A percentile compares a stretch with the other conserved stretches of the same genome.
Evolutionary conservation across 2,888 invertebrate genomes (phyloP).

Genomic region (Scelioninae gen. 1): DNA sequence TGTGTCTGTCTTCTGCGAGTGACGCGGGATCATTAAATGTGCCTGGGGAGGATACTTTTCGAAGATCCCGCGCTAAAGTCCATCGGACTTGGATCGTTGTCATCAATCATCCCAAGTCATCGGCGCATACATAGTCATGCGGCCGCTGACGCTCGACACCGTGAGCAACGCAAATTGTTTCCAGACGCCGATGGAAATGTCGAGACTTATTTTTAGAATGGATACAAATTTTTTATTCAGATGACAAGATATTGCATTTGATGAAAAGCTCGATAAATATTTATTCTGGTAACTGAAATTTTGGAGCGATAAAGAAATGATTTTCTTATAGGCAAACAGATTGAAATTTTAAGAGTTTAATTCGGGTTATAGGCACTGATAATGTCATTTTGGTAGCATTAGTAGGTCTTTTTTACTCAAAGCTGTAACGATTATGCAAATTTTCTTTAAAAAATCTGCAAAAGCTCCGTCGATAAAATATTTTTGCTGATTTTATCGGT

Average conservation of each 20-base stretch:
- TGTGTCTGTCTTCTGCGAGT: slow-evolving; percentile 76
- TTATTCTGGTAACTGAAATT: background rate
- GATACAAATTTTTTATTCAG: background rate
- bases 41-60: slow-evolving; percentile 77
- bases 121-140: slow-evolving; percentile 72
- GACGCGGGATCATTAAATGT: slow-evolving; percentile 82
- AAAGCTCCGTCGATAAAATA: too few species aligned
- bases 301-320: too few species aligned
- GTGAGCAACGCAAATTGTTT: slow-evolving; percentile 57
- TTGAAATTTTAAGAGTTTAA: too few species aligned
- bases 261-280: background rate
- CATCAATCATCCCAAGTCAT: slow-evolving; percentile 81
- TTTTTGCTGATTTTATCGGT: too few species aligned
- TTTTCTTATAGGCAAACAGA: too few species aligned
- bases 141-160: too few species aligned
- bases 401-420: too few species aligned
- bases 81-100: slow-evolving; percentile 77
- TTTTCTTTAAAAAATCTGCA: too few species aligned
- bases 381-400: background rate
- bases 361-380: too few species aligned
- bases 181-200: slow-evolving; percentile 48
- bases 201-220: slow-evolving; percentile 22
- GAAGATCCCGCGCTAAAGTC: too few species aligned
- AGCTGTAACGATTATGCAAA: too few species aligned
- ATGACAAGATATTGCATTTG: background rate